Base-by-base conservation (phyloP, 2,888 invertebrate genomes). In the Gasteruption jaculator region DNA sequence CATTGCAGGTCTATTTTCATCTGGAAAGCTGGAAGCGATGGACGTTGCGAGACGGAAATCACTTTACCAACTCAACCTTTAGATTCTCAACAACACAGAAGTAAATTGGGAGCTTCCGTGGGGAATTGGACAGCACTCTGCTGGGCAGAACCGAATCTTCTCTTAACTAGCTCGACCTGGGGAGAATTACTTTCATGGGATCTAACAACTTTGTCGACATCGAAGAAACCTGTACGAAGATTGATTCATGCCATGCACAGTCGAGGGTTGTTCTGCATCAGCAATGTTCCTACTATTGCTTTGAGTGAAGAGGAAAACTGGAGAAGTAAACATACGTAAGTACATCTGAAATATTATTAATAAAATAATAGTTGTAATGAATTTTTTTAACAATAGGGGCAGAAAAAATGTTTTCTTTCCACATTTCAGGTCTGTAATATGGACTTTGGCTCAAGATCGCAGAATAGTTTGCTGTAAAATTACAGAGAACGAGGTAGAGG, bases 21-120 rank as follows among this genome's bases (percentile, higher is more conserved):
- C 43, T 85, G 84, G 83, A 76, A 79, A 26, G 81, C 82, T 44
- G 74, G 79, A 12, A 78, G 79, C 6, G 82, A 82, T 60, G 78
- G 78, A 5, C 62, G 74, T 48, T 69, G 71, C 52, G 73, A 77
- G 56, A 58, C 60, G 6, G 63, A 66, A 35, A 50, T 76, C 10
- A 43, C 45, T 8, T 31, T 72, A 6, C 64, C 70, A 4, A 38
- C 2, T 6, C n/a, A 20, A 15, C 59, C 60, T 3, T 32, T 61
- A 38, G 60, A 65, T 53, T 71, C 45, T 54, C 74, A 30, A 10
- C 65, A 38, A 62, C 61, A 63, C 32, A 58, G 53, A 53, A 46
- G 44, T 20, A 68, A 64, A 54, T 37, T 57, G 6, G 45, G 43
- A 7, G 10, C 53, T 29, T 37, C 55, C 5, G 48, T 52, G 1